Percentiles rank a stretch among this genome's conserved stretches.
phyloP scores from a whole-genome alignment of 2,113 vertebrate species.

The Urocitellus parryii region DNA sequence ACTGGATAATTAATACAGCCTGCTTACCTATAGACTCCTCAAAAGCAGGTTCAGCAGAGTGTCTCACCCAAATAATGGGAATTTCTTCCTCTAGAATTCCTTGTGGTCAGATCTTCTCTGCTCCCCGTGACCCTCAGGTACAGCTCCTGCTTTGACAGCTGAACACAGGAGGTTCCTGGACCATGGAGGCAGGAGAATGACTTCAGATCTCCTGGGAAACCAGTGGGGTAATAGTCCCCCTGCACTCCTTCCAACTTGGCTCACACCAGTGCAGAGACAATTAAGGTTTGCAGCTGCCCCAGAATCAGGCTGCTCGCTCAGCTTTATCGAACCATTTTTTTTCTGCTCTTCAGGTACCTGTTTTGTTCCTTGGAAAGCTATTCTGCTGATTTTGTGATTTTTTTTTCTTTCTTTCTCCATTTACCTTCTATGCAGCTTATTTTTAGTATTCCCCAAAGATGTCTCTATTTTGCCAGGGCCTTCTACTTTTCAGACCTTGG shows the following conservation, averaged over 20 bases:
- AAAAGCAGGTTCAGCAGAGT: background rate
- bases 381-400: constrained; percentile 57
- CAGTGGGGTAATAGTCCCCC: background rate
- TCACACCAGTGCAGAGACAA: background rate
- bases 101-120: background rate
- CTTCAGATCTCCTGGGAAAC: background rate
- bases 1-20: background rate
- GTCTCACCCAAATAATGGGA: background rate
- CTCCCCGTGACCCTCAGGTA: rapidly evolving
- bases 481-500: constrained; percentile 17
- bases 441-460: constrained; percentile 61
- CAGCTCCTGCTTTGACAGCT: background rate
- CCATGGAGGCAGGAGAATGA: background rate
- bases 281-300: background rate
- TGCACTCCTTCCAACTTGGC: background rate
- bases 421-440: constrained; percentile 19
- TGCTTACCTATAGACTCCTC: background rate
- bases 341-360: constrained; percentile 27
- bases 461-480: constrained; percentile 29
- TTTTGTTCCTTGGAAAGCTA: constrained; percentile 58
- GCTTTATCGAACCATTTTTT: constrained; percentile 4
- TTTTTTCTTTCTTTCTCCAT: too few species aligned
- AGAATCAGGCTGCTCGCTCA: background rate
- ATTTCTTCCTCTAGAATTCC: background rate
- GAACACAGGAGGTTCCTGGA: background rate